These are phyloP conservation scores for Aphodius sticticus DNA, from an alignment of 2,888 invertebrate species.

Conservation along the genomic window DNA sequence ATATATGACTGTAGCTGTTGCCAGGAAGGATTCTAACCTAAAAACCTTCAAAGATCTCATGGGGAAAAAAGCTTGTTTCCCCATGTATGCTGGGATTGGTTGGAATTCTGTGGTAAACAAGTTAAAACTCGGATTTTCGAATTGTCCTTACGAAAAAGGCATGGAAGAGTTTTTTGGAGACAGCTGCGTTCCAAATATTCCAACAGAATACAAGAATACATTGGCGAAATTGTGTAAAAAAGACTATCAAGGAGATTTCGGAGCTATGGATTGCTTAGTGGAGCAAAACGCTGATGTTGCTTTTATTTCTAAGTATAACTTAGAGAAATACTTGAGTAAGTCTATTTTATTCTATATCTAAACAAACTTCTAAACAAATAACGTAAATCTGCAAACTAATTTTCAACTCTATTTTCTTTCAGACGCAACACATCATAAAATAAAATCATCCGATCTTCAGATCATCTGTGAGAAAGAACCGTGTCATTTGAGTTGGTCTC, in stretches of 20 bases:
- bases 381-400: too few relatives aligned
- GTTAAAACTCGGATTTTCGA: constrained; percentile 50
- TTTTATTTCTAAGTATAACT: constrained; percentile 65
- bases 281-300: constrained; percentile 79
- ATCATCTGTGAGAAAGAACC: constrained; percentile 64
- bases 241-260: constrained; percentile 64
- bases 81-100: constrained; percentile 78
- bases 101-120: constrained; percentile 67
- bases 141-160: constrained; percentile 59
- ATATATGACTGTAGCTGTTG: constrained; percentile 73
- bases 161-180: constrained; percentile 69
- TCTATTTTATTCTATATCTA: not conserved
- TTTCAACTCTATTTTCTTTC: constrained; percentile 13
- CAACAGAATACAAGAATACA: constrained; percentile 47
- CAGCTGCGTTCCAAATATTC: constrained; percentile 68
- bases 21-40: constrained; percentile 67
- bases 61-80: constrained; percentile 81
- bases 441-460: constrained; percentile 60
- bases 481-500: constrained; percentile 74
- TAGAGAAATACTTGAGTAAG: constrained; percentile 54
- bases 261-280: constrained; percentile 72
- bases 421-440: constrained; percentile 22
- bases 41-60: constrained; percentile 69
- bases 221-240: constrained; percentile 52
- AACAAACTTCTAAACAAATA: too few relatives aligned